Percentiles rank a stretch among this genome's conserved stretches.
These are phyloP conservation scores for Drosophila triauraria DNA, from an alignment of 1,140 invertebrate species.

Conservation along the genomic window DNA sequence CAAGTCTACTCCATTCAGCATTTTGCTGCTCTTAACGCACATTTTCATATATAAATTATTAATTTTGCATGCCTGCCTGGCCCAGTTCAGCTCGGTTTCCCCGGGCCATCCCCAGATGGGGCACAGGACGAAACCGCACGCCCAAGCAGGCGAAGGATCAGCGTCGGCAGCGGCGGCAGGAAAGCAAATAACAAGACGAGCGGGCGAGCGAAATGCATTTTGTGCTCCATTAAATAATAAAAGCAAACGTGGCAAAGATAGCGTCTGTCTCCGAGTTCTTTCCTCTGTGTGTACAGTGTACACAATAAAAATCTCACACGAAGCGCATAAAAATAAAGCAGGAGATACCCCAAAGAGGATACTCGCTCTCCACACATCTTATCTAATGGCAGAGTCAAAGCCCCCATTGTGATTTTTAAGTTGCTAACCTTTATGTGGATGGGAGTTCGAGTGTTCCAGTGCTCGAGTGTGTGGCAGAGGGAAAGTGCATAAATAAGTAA, in stretches of 20 bases:
- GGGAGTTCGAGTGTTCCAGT: constrained; percentile 16
- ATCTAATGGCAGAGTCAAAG: constrained; percentile 77
- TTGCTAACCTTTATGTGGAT: constrained; percentile 62
- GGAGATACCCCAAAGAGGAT: constrained; percentile 47
- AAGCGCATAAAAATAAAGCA: constrained; percentile 81
- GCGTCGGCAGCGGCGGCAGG: constrained; percentile 3
- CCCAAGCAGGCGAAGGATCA: constrained; percentile 19
- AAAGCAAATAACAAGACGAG: constrained; percentile 34
- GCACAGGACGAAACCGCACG: constrained; percentile 38
- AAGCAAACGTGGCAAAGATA: constrained; percentile 81
- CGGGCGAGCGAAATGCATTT: constrained; percentile 75
- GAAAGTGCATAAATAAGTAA: constrained; percentile 82
- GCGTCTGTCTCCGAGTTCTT: constrained; percentile 59
- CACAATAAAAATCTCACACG: constrained; percentile 83
- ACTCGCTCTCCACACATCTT: constrained; percentile 48
- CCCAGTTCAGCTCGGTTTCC: constrained; percentile 12
- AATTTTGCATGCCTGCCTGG: constrained; percentile 74
- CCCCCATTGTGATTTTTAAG: constrained; percentile 83
- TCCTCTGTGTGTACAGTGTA: constrained; percentile 67
- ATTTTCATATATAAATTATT: constrained; percentile 84
- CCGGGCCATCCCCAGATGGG: constrained; percentile 5
- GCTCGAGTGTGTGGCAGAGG: constrained; percentile 38
- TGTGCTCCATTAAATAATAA: constrained; percentile 84
- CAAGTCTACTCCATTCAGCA: constrained; percentile 32
- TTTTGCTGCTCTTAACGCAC: constrained; percentile 77